Evolutionary conservation across 2,113 vertebrate species (phyloP).

Genomic region (Macquaria ambigua): DNA sequence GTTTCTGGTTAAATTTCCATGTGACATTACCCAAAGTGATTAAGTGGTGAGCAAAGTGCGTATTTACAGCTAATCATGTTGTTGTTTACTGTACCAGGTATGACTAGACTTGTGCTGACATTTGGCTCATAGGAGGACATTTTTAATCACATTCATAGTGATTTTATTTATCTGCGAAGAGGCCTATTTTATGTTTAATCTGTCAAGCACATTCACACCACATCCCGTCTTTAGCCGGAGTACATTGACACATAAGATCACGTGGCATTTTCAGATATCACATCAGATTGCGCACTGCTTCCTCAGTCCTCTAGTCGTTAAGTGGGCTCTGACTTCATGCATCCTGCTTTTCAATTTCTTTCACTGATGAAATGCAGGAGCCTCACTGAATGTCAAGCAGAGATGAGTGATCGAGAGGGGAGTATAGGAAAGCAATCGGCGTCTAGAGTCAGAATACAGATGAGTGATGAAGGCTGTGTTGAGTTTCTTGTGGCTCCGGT

Average conservation of each 20-base stretch:
- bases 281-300: background rate
- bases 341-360: constrained; percentile 32
- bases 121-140: background rate
- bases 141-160: background rate
- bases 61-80: constrained; percentile 42
- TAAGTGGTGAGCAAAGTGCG: background rate
- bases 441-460: constrained; percentile 8
- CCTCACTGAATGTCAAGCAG: constrained; percentile 47
- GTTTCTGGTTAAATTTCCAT: background rate
- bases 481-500: background rate
- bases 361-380: background rate
- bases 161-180: background rate
- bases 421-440: background rate
- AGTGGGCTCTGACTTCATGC: constrained; percentile 14
- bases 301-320: background rate
- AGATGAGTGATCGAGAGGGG: background rate
- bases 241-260: background rate
- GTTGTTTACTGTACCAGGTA: background rate
- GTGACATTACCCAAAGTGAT: background rate
- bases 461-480: background rate
- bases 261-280: background rate
- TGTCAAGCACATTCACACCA: background rate
- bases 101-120: background rate
- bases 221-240: background rate
- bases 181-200: background rate